These are phyloP conservation scores for Caenorhabditis remanei DNA, from an alignment of 1,140 invertebrate genomes.

Conservation along the genomic window DNA sequence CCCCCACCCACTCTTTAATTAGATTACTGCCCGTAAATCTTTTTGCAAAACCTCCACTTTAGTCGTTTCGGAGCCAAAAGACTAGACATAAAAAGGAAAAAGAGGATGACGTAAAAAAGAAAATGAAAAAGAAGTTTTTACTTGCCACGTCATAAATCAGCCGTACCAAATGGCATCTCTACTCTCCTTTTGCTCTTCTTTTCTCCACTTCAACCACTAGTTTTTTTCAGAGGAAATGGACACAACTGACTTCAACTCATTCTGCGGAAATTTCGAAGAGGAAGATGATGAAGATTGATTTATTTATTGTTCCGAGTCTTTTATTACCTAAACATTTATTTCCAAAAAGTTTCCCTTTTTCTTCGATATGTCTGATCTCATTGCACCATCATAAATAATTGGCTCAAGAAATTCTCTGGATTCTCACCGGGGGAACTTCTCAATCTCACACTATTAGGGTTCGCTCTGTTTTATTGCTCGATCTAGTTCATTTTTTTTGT, in stretches of 20 bases:
- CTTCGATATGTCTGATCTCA: neutral
- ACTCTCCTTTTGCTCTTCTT: neutral
- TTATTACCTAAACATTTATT: neutral
- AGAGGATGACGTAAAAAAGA: neutral
- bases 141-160: slow-evolving; percentile 45
- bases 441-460: too few relatives aligned
- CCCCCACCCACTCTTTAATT: neutral
- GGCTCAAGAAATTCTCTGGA: neutral
- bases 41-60: slow-evolving; percentile 2
- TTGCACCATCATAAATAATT: slow-evolving; percentile 2
- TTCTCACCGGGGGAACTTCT: too few relatives aligned
- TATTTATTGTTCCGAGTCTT: neutral
- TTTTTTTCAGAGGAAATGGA: slow-evolving; percentile 50
- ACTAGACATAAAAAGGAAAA: neutral
- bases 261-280: slow-evolving; percentile 42
- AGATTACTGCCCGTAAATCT: neutral
- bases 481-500: too few relatives aligned
- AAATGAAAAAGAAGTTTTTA: neutral
- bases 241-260: slow-evolving; percentile 45
- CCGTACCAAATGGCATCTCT: neutral
- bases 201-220: neutral
- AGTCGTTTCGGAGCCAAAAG: neutral
- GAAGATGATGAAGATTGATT: slow-evolving; percentile 50
- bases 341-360: neutral
- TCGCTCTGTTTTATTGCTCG: too few relatives aligned